A percentile compares a stretch with the other conserved stretches of the same genome.
Conservation (phyloP, 2,113 vertebrate genomes). For the Synchiropus splendidus region DNA sequence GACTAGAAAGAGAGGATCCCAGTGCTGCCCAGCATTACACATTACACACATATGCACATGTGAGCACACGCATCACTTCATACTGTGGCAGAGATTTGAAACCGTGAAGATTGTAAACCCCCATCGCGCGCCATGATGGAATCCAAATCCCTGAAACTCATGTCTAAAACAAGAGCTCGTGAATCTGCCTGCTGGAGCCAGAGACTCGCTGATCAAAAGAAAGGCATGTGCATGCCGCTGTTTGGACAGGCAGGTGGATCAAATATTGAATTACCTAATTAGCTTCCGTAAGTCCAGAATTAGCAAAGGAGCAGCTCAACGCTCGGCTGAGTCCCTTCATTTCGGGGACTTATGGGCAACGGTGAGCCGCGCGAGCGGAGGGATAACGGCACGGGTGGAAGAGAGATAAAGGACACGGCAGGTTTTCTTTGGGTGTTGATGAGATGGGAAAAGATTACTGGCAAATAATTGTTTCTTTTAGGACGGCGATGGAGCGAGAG, state of each 20-base stretch:
- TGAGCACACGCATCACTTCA: slow-evolving; percentile 16
- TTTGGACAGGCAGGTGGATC: slow-evolving; percentile 16
- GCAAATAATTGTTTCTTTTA: slow-evolving; percentile 38
- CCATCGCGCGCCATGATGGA: slow-evolving; percentile 31
- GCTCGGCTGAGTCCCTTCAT: slow-evolving; percentile 15
- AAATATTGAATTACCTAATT: slow-evolving; percentile 31
- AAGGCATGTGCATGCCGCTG: background rate
- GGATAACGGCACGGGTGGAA: slow-evolving; percentile 14
- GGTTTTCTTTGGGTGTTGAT: slow-evolving; percentile 8
- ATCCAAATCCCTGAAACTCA: slow-evolving; percentile 42
- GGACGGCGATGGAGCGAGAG: slow-evolving; percentile 27
- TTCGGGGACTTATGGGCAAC: slow-evolving; percentile 6
- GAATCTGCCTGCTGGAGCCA: slow-evolving; percentile 17
- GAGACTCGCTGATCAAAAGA: slow-evolving; percentile 1
- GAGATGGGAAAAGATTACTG: slow-evolving; percentile 15
- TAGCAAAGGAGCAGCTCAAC: slow-evolving; percentile 14
- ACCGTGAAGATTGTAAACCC: slow-evolving; percentile 35
- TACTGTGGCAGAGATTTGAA: slow-evolving; percentile 33
- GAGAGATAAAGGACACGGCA: slow-evolving; percentile 14
- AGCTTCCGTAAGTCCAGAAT: slow-evolving; percentile 25
- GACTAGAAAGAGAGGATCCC: slow-evolving; percentile 30
- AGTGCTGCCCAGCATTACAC: slow-evolving; percentile 37
- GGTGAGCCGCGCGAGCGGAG: slow-evolving; percentile 1
- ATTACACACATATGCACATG: slow-evolving; percentile 26
- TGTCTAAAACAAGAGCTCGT: slow-evolving; percentile 25